Percentiles rank a stretch among this genome's conserved stretches.
phyloP scores from a whole-genome alignment of 1,140 invertebrate genomes.

The Leptinotarsa texana region DNA sequence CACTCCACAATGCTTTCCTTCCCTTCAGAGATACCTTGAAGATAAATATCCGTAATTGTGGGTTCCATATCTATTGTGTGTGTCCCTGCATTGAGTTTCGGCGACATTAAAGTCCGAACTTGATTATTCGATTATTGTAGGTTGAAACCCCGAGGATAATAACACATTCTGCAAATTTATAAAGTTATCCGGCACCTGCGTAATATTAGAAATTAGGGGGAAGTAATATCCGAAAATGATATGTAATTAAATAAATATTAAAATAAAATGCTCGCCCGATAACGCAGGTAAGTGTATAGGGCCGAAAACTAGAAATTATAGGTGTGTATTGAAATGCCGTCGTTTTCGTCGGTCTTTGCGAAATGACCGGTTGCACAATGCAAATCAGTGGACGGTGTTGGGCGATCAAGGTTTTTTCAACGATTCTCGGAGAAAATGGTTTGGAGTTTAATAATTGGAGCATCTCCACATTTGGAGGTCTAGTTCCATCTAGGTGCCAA shows the following conservation, averaged over 20 bases:
- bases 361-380: background rate
- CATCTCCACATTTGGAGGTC: no score
- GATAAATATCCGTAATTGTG: slow-evolving; percentile 13
- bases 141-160: slow-evolving; percentile 21
- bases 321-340: slow-evolving; percentile 18
- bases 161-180: slow-evolving; percentile 24
- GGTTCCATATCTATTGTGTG: slow-evolving; percentile 7
- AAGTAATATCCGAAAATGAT: slow-evolving; percentile 24
- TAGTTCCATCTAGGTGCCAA: no score
- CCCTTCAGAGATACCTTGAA: background rate
- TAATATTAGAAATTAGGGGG: slow-evolving; percentile 30
- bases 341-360: background rate
- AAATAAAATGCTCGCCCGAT: slow-evolving; percentile 25
- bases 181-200: slow-evolving; percentile 28
- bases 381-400: background rate
- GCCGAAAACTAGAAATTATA: slow-evolving; percentile 22
- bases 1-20: background rate
- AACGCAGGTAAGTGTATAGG: slow-evolving; percentile 19
- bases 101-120: slow-evolving; percentile 17
- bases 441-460: no score
- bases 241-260: slow-evolving; percentile 29
- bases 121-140: slow-evolving; percentile 28
- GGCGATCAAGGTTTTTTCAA: no score
- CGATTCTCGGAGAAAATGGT: no score
- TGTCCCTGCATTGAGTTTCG: slow-evolving; percentile 12